Conservation (phyloP, 2,113 vertebrate species). For the Microcebus tavaratra region DNA sequence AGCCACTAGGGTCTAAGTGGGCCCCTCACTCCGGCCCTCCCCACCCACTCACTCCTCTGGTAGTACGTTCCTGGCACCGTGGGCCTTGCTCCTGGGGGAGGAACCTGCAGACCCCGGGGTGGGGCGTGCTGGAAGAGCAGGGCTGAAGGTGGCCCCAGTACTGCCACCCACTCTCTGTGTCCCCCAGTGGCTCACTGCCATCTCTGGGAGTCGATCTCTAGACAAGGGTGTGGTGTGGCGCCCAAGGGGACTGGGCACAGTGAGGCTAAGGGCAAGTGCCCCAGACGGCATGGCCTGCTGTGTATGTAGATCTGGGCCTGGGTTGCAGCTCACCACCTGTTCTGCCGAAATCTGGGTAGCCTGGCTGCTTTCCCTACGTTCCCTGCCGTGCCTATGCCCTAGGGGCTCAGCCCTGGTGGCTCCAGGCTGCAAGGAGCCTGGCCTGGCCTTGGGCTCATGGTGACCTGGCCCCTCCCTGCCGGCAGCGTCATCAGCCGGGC, state of each 20-base stretch:
- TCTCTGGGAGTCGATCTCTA: background rate
- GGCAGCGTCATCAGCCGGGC: conserved; percentile 96
- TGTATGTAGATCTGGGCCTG: background rate
- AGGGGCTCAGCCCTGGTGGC: background rate
- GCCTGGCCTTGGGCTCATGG: background rate
- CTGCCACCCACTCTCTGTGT: too few relatives aligned
- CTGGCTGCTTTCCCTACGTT: background rate
- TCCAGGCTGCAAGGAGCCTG: background rate
- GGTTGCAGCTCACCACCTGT: background rate
- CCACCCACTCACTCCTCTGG: conserved; percentile 45
- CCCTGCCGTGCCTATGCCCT: background rate
- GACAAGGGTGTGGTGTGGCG: background rate
- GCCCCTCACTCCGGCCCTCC: background rate
- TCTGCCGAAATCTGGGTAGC: background rate
- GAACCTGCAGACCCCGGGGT: background rate
- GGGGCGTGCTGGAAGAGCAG: background rate
- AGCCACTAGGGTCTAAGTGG: background rate
- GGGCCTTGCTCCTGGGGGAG: background rate
- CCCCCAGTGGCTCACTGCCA: background rate
- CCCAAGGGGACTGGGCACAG: background rate
- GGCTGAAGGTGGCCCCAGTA: background rate
- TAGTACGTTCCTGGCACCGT: conserved; percentile 3
- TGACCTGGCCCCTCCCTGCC: background rate
- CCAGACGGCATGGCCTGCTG: too few relatives aligned
- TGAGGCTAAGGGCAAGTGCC: background rate